phyloP scores from a whole-genome alignment of 2,113 vertebrate genomes.

The Halcyon senegalensis region DNA sequence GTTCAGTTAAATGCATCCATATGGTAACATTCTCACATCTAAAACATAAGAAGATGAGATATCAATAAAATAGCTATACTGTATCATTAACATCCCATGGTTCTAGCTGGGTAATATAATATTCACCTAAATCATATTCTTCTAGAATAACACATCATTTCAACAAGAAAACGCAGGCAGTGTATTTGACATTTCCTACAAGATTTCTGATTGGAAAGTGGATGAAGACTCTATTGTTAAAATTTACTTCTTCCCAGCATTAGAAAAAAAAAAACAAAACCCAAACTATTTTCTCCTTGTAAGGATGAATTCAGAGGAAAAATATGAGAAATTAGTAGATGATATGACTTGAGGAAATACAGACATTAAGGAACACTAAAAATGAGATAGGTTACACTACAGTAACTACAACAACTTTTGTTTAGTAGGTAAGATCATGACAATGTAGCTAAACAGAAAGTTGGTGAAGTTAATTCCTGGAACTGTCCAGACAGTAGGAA shows the following conservation, averaged over 20 bases:
- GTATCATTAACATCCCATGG: not conserved
- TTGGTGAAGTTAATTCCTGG: not conserved
- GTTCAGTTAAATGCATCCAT: slow-evolving; percentile 38
- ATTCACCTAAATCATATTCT: not conserved
- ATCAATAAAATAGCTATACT: not conserved
- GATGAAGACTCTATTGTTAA: not conserved
- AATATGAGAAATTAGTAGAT: not conserved
- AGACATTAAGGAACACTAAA: not conserved
- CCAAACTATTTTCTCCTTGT: not conserved
- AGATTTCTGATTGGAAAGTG: not conserved
- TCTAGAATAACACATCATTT: not conserved
- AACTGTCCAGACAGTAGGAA: not conserved
- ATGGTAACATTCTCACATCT: slow-evolving; percentile 17
- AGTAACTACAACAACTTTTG: not conserved
- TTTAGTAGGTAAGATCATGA: not conserved
- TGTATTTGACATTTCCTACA: not conserved
- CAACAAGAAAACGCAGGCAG: not conserved
- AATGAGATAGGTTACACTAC: not conserved
- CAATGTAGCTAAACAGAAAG: not conserved
- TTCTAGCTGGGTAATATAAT: not conserved
- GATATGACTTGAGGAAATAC: not conserved
- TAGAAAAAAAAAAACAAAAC: not conserved
- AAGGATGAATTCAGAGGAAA: not conserved
- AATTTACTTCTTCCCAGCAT: not conserved
- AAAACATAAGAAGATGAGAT: slow-evolving; percentile 3